phyloP scores from a whole-genome alignment of 2,888 invertebrate species.

The Tholera decimalis region DNA sequence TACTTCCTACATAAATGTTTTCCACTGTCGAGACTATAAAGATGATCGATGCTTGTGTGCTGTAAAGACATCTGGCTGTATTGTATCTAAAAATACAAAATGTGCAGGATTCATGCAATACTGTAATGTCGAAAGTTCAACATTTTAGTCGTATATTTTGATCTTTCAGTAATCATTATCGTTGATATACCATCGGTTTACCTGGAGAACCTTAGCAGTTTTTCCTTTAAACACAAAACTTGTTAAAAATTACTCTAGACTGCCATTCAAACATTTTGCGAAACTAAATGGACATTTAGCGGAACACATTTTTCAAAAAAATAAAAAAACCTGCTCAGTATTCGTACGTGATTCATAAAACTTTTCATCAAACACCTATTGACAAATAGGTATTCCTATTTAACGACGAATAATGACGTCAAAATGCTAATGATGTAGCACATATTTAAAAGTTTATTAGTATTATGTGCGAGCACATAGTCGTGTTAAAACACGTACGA shows the following conservation, averaged over 20 bases:
- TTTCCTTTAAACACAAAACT: too few relatives aligned
- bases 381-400: conserved; percentile 33
- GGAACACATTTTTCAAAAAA: conserved; percentile 1
- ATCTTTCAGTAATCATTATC: background rate
- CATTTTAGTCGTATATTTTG: too few relatives aligned
- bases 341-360: conserved; percentile 42
- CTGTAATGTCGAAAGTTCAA: too few relatives aligned
- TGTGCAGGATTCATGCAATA: background rate
- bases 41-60: background rate
- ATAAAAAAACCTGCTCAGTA: conserved; percentile 2
- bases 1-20: conserved; percentile 11
- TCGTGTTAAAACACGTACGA: conserved; percentile 59
- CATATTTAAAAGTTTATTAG: conserved; percentile 63
- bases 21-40: background rate
- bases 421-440: conserved; percentile 63
- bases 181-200: background rate
- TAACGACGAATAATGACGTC: conserved; percentile 52
- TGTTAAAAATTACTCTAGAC: background rate
- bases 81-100: background rate
- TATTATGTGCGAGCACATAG: conserved; percentile 51
- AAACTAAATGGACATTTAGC: background rate
- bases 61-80: background rate
- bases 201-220: too few relatives aligned
- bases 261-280: background rate
- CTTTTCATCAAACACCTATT: conserved; percentile 30